Conservation (phyloP, 1,140 invertebrate species). For the Drosophila virilis region DNA sequence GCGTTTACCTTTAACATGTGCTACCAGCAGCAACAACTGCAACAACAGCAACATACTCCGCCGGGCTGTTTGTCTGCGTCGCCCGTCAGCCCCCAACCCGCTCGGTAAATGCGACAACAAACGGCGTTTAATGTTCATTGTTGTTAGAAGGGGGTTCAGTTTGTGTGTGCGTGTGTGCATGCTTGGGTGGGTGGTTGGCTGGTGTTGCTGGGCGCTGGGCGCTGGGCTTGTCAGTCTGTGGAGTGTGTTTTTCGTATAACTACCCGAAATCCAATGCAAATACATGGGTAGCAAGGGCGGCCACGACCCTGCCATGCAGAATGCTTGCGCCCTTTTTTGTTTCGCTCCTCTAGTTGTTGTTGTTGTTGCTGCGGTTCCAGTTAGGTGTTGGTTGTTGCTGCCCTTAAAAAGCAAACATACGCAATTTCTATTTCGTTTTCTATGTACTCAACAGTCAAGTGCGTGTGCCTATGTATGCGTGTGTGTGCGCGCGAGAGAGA, state of each 20-base stretch:
- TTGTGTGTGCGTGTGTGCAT: conserved; percentile 1
- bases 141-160: conserved; percentile 18
- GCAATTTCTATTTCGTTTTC: conserved; percentile 70
- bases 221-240: conserved; percentile 9
- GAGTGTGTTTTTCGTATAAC: conserved; percentile 40
- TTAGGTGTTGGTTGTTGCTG: conserved; percentile 20
- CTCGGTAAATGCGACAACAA: conserved; percentile 57
- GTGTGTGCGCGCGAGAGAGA: conserved; percentile 16
- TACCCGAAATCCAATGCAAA: conserved; percentile 58
- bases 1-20: conserved; percentile 77
- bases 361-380: conserved; percentile 22
- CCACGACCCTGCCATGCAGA: conserved; percentile 21
- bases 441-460: conserved; percentile 26
- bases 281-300: conserved; percentile 16
- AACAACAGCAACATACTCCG: conserved; percentile 22
- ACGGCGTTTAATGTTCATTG: conserved; percentile 59
- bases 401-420: conserved; percentile 59
- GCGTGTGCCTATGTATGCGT: conserved; percentile 16
- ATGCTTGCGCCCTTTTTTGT: conserved; percentile 38
- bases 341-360: conserved; percentile 14
- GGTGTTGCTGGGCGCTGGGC: conserved; percentile 3
- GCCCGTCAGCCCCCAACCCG: neutral
- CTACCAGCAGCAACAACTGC: conserved; percentile 36
- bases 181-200: neutral
- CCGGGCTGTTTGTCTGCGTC: conserved; percentile 28